phyloP scores from a whole-genome alignment of 2,888 invertebrate species.

The Eupithecia pulchellata region DNA sequence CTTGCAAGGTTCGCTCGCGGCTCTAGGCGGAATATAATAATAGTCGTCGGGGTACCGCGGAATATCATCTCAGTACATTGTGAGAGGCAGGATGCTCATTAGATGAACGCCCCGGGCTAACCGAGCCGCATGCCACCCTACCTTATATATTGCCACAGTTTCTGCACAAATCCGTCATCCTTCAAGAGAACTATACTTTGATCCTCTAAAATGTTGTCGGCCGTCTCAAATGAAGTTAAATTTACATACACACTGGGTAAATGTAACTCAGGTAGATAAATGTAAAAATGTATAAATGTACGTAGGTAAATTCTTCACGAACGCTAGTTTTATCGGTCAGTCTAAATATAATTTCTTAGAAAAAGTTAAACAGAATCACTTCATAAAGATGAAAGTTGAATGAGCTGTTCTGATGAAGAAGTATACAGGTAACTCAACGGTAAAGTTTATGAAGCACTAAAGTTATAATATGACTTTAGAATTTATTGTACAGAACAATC shows the following conservation, averaged over 20 bases:
- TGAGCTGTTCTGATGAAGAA: conserved; percentile 50
- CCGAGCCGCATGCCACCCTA: conserved; percentile 53
- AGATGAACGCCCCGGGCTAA: conserved; percentile 77
- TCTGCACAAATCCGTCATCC: conserved; percentile 36
- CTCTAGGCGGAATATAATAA: conserved; percentile 78
- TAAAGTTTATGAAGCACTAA: conserved; percentile 48
- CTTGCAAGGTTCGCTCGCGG: conserved; percentile 70
- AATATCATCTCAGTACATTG: conserved; percentile 82
- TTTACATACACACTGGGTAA: background rate
- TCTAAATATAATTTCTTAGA: background rate
- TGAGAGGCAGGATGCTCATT: conserved; percentile 84
- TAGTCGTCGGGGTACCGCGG: conserved; percentile 75
- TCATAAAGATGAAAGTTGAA: conserved; percentile 44
- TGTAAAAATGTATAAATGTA: no score
- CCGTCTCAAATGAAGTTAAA: conserved; percentile 9
- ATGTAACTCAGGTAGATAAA: background rate
- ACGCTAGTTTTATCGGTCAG: background rate
- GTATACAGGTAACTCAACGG: conserved; percentile 47
- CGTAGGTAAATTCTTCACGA: background rate
- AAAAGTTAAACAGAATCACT: conserved; percentile 1
- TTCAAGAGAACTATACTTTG: conserved; percentile 37
- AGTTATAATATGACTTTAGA: conserved; percentile 50
- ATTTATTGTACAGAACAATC: conserved; percentile 48
- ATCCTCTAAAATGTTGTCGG: conserved; percentile 5
- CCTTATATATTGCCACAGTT: conserved; percentile 55